Base-by-base conservation (phyloP, 2,797 vertebrate species). In the Schizothorax lantsangensis region DNA sequence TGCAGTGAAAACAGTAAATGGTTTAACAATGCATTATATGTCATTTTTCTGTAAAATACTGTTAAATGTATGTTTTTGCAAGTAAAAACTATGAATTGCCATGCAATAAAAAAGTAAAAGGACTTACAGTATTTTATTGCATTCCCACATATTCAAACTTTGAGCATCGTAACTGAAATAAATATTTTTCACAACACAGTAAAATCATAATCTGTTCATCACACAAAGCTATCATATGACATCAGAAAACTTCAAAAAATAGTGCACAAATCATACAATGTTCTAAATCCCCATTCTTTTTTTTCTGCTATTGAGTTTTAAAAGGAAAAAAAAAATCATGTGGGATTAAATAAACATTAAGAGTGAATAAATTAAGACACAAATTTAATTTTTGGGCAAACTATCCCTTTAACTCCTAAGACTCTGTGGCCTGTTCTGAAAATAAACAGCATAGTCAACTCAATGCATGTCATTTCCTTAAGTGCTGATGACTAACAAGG, bases 401-500 rank as follows among this genome's bases (percentile, higher is more conserved):
- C 14, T 36, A 54, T 54, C 19, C 5, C 47, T 54, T 79, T 59
- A 59, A 26, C 11, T 40, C 6, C 36, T n/a, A 26, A 43, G 36
- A 59, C 77, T 77, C 30, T 79, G 6, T 2, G 21, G 54, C 14
- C 36, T 43, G 8, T 43, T 17, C 54, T 62, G 23, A 79, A 59
- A 79, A 79, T 79, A 79, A 43, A 26, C 36, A 38, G 54, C 36
- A 38, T 6, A n/a, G 23, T 79, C 49, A 77, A 54, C 74, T 6
- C 30, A 54, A 36, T n/a, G 33, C 6, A 57, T 57, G 33, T 38
- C 26, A 52, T 33, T 36, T 30, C 26, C 26, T 52, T 78, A 84
- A 79, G 75, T 78, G 71, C 72, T 89, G 85, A 87, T 74, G 62
- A 84, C 84, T 79, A 89, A 84, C 52, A 87, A 43, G 79, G 77